Evolutionary conservation across 2,797 vertebrate species (phyloP).

Genomic region (Remorina albescens): DNA sequence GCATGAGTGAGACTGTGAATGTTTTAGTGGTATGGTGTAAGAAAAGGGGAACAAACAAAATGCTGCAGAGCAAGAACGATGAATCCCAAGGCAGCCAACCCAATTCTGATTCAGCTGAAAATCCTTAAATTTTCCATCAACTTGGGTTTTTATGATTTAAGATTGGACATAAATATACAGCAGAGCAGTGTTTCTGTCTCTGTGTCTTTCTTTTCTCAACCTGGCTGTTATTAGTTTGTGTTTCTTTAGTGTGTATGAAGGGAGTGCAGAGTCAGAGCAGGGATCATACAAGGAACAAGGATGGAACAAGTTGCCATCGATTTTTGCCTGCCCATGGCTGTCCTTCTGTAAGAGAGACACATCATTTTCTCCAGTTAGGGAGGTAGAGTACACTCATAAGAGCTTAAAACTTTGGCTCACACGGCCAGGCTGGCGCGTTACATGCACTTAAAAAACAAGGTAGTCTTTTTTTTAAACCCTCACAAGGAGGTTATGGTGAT

Average conservation of each 20-base stretch:
- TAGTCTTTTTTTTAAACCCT: neutral
- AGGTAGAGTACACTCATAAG: neutral
- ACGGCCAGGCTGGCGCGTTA: neutral
- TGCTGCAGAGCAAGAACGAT: conserved; percentile 27
- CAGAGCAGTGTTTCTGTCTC: neutral
- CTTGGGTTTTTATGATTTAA: conserved; percentile 7
- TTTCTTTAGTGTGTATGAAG: neutral
- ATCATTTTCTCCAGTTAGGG: neutral
- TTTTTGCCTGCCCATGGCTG: neutral
- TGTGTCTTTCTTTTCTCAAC: neutral
- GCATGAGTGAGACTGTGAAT: conserved; percentile 1
- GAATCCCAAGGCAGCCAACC: conserved; percentile 42
- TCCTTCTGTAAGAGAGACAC: neutral
- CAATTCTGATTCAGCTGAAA: conserved; percentile 32
- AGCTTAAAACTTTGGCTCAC: neutral
- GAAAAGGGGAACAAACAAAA: conserved; percentile 8
- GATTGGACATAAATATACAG: conserved; percentile 6
- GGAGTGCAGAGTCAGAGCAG: neutral
- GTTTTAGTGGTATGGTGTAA: neutral
- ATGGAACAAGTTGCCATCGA: neutral
- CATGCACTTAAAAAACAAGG: neutral
- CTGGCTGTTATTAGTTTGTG: neutral
- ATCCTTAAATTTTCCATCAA: conserved; percentile 32
- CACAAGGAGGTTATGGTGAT: conserved; percentile 45
- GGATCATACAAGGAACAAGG: too few species aligned